These are phyloP conservation scores for Thripadectes ignobilis DNA, from an alignment of 2,797 vertebrate species.

Conservation along the genomic window DNA sequence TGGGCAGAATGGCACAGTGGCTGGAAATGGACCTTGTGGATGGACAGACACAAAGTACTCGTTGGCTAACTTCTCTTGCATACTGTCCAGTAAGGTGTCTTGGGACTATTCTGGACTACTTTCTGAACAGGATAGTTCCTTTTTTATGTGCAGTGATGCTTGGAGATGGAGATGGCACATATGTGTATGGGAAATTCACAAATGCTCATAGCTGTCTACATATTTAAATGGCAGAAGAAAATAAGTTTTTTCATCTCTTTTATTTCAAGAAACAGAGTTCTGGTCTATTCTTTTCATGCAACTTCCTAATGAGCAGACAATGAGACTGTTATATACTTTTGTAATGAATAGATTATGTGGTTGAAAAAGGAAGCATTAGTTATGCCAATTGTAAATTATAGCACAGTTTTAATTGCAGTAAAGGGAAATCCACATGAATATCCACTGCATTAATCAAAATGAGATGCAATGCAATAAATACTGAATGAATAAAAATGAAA, in stretches of 20 bases:
- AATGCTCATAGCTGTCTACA: neutral
- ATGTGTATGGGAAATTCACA: neutral
- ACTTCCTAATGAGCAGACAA: slow-evolving; percentile 27
- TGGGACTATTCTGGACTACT: neutral
- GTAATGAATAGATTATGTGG: neutral
- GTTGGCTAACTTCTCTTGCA: neutral
- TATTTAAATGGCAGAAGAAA: neutral
- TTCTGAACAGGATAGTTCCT: neutral
- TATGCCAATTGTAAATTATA: slow-evolving; percentile 4
- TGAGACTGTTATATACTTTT: neutral
- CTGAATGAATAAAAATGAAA: slow-evolving; percentile 32
- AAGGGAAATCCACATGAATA: slow-evolving; percentile 10
- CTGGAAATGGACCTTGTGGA: neutral
- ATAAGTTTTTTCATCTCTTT: neutral
- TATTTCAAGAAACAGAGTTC: neutral
- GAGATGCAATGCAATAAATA: slow-evolving; percentile 11
- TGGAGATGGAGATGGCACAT: neutral
- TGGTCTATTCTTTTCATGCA: neutral
- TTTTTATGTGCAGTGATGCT: neutral
- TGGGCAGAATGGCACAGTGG: neutral
- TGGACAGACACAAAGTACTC: neutral
- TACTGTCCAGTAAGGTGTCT: neutral
- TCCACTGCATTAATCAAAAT: slow-evolving; percentile 30
- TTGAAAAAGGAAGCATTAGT: slow-evolving; percentile 41
- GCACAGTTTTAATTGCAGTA: slow-evolving; percentile 21